Conservation (phyloP, 2,797 vertebrate species). For the Lophotriccus pileatus region DNA sequence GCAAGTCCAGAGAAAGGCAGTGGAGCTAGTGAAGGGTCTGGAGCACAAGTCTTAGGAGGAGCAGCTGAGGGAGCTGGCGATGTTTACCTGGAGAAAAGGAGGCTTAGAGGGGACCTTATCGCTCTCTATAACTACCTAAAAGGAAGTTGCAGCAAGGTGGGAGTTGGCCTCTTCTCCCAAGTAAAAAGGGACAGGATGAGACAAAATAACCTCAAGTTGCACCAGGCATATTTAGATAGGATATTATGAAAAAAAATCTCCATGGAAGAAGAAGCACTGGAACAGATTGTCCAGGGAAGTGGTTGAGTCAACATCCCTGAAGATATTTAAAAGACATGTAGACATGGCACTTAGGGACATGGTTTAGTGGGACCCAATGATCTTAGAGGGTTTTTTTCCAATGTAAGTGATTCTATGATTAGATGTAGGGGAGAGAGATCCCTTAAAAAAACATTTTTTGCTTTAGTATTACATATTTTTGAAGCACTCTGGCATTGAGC, state of each 20-base stretch:
- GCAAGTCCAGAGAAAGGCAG: background rate
- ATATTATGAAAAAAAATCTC: background rate
- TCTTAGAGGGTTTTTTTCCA: background rate
- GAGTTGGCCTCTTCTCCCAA: background rate
- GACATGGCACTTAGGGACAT: background rate
- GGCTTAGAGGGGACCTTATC: background rate
- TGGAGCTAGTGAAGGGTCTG: background rate
- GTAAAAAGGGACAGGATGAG: background rate
- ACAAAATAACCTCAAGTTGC: background rate
- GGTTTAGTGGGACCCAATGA: background rate
- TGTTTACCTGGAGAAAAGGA: background rate
- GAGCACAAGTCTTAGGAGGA: background rate
- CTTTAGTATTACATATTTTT: background rate
- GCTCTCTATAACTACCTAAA: background rate
- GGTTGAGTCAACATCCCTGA: background rate
- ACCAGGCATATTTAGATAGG: background rate
- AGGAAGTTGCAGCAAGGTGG: background rate
- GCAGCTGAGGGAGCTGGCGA: background rate
- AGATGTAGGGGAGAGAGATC: background rate
- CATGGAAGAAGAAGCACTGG: background rate
- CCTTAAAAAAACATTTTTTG: background rate
- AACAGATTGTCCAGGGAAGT: background rate
- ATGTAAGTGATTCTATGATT: background rate
- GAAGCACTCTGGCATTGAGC: background rate
- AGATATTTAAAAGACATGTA: background rate